A percentile compares a stretch with the other conserved stretches of the same genome.
Evolutionary conservation across 1,140 invertebrate genomes (phyloP).

Genomic region (Drosophila tropicalis): DNA sequence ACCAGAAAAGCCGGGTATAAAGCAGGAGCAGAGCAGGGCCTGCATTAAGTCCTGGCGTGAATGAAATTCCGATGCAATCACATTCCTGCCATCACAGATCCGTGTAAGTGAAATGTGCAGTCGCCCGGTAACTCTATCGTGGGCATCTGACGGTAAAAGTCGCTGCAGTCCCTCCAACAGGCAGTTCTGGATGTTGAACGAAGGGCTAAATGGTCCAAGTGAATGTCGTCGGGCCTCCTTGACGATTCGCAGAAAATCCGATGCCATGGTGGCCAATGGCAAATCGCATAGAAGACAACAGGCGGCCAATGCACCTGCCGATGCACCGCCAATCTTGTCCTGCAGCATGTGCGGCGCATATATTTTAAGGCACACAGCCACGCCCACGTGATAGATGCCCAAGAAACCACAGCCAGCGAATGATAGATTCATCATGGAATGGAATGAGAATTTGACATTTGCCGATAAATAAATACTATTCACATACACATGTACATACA

Average conservation of each 20-base stretch:
- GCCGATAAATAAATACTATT: neutral
- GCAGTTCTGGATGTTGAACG: constrained; percentile 95
- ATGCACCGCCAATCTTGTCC: constrained; percentile 97
- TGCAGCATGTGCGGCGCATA: constrained; percentile 97
- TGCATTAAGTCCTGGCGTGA: constrained; percentile 96
- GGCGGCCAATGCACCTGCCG: constrained; percentile 97
- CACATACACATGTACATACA: constrained; percentile 1
- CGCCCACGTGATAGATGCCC: constrained; percentile 99
- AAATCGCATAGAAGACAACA: constrained; percentile 96
- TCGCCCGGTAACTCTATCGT: constrained; percentile 93
- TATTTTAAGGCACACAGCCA: constrained; percentile 97
- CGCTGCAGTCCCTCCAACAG: constrained; percentile 92
- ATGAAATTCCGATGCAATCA: constrained; percentile 95
- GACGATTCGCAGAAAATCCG: constrained; percentile 92
- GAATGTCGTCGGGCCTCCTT: constrained; percentile 92
- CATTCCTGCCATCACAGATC: constrained; percentile 96
- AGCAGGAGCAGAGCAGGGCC: constrained; percentile 96
- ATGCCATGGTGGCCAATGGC: constrained; percentile 95
- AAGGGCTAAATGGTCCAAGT: constrained; percentile 97
- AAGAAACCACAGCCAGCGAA: constrained; percentile 99
- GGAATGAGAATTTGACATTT: neutral
- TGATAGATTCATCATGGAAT: constrained; percentile 90
- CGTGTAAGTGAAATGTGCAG: constrained; percentile 97
- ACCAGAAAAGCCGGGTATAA: constrained; percentile 98
- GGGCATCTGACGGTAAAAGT: constrained; percentile 96